Base-by-base conservation (phyloP, 2,113 vertebrate species). In the Centropus unirufus region DNA sequence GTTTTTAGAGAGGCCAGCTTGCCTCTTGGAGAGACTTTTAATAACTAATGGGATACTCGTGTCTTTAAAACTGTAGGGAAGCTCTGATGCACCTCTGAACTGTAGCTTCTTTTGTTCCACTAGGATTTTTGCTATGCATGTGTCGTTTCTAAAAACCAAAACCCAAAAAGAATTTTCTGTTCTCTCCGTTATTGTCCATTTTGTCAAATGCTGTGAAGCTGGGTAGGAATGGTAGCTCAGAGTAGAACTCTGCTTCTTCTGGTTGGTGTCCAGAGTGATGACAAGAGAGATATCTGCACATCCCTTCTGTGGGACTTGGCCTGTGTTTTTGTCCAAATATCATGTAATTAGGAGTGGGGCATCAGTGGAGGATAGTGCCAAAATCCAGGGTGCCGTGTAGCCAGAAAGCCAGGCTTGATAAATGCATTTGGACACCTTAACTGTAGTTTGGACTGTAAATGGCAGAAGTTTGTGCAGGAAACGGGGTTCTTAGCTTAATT, bases 311-410 rank as follows among this genome's bases (percentile, higher is more conserved):
- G 34, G 46, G 7, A 6, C 6, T 2, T 1, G 4, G 6, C 11
- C 18, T 32, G 13, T 47, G n/a, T 88, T 49, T 49, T 51, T 92
- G 58, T 58, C 36, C n/a, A 57, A 40, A 27, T 62, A 15, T 7
- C 24, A 5, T 12, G 39, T n/a, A 34, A 52, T 9, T 20, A 42
- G 4, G 14, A 46, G 42, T 0, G 5, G 49, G 59, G 32, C 14
- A 32, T 70, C 20, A 12, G 22, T 0, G 5, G 64, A 36, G 39
- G 61, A 9, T 34, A 16, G 3, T 78, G 75, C 69, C 1, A 7
- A 61, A 36, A 61, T 34, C 44, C 1, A 2, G 17, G 9, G 23
- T 52, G 46, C 14, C 1, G 2, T 0, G 0, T n/a, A 16, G 36
- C 17, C 30, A 34, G 51, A 78, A 73, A 66, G 23, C 44, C 26